Evolutionary conservation across 1,140 invertebrate genomes (phyloP).

Genomic region (Uloborus diversus): DNA sequence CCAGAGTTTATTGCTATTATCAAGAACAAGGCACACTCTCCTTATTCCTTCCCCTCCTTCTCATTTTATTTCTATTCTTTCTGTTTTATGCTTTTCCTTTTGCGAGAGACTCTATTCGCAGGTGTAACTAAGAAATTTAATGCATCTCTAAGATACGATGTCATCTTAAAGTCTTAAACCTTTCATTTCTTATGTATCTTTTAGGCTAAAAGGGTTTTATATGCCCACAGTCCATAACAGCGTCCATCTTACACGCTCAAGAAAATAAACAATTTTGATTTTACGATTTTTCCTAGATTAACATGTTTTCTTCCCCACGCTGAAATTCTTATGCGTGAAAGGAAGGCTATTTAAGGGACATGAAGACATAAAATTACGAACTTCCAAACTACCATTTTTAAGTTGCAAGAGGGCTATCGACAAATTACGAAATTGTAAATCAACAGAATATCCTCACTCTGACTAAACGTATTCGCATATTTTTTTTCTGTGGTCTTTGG

Average conservation of each 20-base stretch:
- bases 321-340: slow-evolving; percentile 26
- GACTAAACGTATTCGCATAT: too few species aligned
- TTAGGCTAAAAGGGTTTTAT: slow-evolving; percentile 40
- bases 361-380: slow-evolving; percentile 42
- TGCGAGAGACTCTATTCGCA: slow-evolving; percentile 24
- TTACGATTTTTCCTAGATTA: slow-evolving; percentile 51
- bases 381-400: neutral
- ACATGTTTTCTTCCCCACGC: slow-evolving; percentile 16
- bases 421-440: neutral
- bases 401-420: neutral
- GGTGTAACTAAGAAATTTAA: slow-evolving; percentile 53
- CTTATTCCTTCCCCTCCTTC: slow-evolving; percentile 19
- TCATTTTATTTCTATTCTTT: slow-evolving; percentile 13
- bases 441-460: too few species aligned
- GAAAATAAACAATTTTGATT: slow-evolving; percentile 54
- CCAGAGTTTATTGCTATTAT: slow-evolving; percentile 48
- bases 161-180: slow-evolving; percentile 35
- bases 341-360: slow-evolving; percentile 29
- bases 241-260: slow-evolving; percentile 14
- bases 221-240: slow-evolving; percentile 30
- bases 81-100: slow-evolving; percentile 44
- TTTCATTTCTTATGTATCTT: slow-evolving; percentile 53
- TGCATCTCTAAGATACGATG: slow-evolving; percentile 37
- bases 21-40: slow-evolving; percentile 40
- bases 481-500: neutral